Percentiles rank a stretch among this genome's conserved stretches.
Conservation (phyloP, 2,888 invertebrate species). For the Trissolcus brochymenae region DNA sequence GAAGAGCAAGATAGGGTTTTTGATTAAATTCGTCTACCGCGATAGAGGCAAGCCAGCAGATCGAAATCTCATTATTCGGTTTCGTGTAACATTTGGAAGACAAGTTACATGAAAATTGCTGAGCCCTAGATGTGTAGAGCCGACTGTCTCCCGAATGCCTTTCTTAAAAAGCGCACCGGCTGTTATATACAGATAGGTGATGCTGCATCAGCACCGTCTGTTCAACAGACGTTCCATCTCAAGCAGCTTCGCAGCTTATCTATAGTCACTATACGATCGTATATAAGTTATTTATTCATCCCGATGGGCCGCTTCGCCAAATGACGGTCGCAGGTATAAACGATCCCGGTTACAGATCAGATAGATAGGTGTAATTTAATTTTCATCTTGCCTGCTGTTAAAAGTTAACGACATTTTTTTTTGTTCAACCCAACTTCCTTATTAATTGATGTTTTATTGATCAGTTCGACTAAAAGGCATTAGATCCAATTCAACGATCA, state of each 20-base stretch:
- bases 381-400: constrained; percentile 25
- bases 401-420: no score
- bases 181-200: constrained; percentile 28
- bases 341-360: constrained; percentile 50
- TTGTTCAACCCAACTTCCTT: no score
- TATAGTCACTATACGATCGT: constrained; percentile 30
- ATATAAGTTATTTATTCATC: constrained; percentile 51
- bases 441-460: no score
- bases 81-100: constrained; percentile 49
- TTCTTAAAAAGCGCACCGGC: constrained; percentile 40
- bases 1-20: background rate
- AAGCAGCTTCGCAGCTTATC: constrained; percentile 45
- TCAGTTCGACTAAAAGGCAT: background rate
- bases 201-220: constrained; percentile 55
- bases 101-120: constrained; percentile 42
- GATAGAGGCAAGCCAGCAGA: constrained; percentile 9
- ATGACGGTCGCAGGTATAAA: constrained; percentile 56
- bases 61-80: constrained; percentile 37
- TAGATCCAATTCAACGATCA: background rate
- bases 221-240: constrained; percentile 50
- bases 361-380: constrained; percentile 41
- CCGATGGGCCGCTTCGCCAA: constrained; percentile 42
- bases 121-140: constrained; percentile 1
- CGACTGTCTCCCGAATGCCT: constrained; percentile 22
- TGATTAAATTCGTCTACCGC: constrained; percentile 18